Conservation (phyloP, 2,797 vertebrate genomes). For the Artibeus jamaicensis region DNA sequence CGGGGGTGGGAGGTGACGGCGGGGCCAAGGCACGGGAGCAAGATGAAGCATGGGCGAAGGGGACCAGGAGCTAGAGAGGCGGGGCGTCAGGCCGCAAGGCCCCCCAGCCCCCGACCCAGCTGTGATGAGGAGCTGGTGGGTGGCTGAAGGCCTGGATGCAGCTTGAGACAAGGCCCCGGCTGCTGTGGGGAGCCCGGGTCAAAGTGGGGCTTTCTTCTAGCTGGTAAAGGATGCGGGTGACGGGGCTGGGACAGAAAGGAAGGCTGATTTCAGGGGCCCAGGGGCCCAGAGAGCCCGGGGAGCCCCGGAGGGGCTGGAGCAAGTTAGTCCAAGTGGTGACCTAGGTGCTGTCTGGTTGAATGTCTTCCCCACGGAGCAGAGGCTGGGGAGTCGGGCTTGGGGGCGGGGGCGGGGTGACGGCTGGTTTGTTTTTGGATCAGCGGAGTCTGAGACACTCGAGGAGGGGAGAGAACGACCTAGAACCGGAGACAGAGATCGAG, state of each 20-base stretch:
- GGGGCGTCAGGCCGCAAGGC: too few species aligned
- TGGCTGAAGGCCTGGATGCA: too few species aligned
- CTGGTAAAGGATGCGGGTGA: too few species aligned
- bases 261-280: background rate
- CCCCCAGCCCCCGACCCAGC: too few species aligned
- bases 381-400: background rate
- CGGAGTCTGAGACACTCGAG: slow-evolving; percentile 63
- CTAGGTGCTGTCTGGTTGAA: too few species aligned
- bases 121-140: background rate
- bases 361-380: background rate
- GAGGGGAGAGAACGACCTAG: slow-evolving; percentile 59
- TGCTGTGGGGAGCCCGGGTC: too few species aligned
- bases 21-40: background rate
- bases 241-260: background rate
- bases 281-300: background rate
- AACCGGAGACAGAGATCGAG: slow-evolving; percentile 66
- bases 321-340: too few species aligned
- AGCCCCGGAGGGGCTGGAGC: background rate
- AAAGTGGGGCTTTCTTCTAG: too few species aligned
- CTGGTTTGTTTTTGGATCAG: background rate
- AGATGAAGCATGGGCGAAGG: background rate
- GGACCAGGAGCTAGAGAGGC: too few species aligned
- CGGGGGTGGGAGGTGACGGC: too few species aligned
- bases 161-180: background rate
- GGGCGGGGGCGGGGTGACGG: too few species aligned